Base-by-base conservation (phyloP, 2,113 vertebrate genomes). In the Chaetops frenatus region DNA sequence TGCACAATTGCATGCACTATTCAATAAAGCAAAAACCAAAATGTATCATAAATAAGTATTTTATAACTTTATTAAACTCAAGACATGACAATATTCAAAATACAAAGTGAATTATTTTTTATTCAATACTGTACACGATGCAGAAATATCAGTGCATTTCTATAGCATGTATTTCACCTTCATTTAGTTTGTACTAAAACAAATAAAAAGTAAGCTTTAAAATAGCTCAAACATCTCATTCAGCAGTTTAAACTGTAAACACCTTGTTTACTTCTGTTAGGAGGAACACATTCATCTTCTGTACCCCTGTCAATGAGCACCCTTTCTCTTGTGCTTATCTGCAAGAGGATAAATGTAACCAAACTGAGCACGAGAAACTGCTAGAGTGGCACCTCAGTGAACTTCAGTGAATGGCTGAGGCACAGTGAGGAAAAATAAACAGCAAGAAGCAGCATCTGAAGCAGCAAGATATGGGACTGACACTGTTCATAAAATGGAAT, bases 81-180 rank as follows among this genome's bases (percentile, higher is more conserved):
- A 98, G 98, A 98, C 98, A 98, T 92, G 92, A 97, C 95, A 97
- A 98, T 97, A 99, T 98, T 98, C 98, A 98, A 98, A 98, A 98
- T 98, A 98, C 98, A 98, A 97, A 98, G 98, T 97, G 97, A 98
- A 98, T 98, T 98, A 97, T 98, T 98, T 89, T 98, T 98, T 94
- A 98, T 98, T 98, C 98, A 99, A 99, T 99, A 99, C 99, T 99
- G 99, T 99, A 99, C 98, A 98, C 12, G 7, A 97, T 97, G 97
- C 97, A 94, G 97, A 97, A 98, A 98, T 98, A 98, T 99, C 99
- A 99, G 99, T 99, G 99, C 99, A 99, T 99, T 98, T 97, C 97
- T 98, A 98, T 98, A 98, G 98, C 97, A 98, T 98, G 98, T 99
- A 97, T 98, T 98, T 97, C 96, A 98, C 98, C 98, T 99, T 99